A percentile compares a stretch with the other conserved stretches of the same genome.
Conservation (phyloP, 2,113 vertebrate species). For the Dicentrarchus labrax region DNA sequence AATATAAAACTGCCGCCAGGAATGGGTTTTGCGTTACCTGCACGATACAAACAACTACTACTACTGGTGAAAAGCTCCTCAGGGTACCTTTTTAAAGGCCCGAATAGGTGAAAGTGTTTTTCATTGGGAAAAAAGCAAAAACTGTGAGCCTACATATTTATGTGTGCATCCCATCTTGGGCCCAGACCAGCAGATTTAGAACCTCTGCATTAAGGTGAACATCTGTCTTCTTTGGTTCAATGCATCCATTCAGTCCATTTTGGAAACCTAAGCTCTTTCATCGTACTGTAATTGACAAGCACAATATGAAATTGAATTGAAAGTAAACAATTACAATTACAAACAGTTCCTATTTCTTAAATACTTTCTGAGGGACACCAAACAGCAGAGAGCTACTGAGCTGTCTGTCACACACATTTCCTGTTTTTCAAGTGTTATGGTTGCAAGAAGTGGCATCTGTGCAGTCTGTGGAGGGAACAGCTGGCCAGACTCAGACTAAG, state of each 20-base stretch:
- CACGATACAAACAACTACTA: background rate
- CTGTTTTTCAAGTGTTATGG: conserved; percentile 41
- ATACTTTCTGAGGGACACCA: background rate
- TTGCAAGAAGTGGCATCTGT: conserved; percentile 66
- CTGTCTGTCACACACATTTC: conserved; percentile 1
- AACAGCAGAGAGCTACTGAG: conserved; percentile 4
- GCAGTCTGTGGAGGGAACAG: conserved; percentile 67
- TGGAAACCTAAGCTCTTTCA: too few relatives aligned
- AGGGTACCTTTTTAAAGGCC: too few relatives aligned
- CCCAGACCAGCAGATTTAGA: background rate
- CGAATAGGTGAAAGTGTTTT: too few relatives aligned
- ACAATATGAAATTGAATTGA: background rate
- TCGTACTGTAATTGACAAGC: background rate
- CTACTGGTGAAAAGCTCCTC: too few relatives aligned
- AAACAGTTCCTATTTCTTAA: background rate
- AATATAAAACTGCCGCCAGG: background rate
- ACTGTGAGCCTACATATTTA: too few relatives aligned
- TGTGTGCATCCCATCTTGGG: too few relatives aligned
- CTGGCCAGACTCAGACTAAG: conserved; percentile 68
- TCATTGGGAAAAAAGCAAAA: too few relatives aligned
- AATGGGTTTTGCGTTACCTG: background rate
- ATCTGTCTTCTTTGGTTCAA: background rate
- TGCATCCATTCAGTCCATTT: background rate
- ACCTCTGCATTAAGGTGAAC: background rate
- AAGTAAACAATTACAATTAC: too few relatives aligned